Base-by-base conservation (phyloP, 2,888 invertebrate genomes). In the Conops quadrifasciatus region DNA sequence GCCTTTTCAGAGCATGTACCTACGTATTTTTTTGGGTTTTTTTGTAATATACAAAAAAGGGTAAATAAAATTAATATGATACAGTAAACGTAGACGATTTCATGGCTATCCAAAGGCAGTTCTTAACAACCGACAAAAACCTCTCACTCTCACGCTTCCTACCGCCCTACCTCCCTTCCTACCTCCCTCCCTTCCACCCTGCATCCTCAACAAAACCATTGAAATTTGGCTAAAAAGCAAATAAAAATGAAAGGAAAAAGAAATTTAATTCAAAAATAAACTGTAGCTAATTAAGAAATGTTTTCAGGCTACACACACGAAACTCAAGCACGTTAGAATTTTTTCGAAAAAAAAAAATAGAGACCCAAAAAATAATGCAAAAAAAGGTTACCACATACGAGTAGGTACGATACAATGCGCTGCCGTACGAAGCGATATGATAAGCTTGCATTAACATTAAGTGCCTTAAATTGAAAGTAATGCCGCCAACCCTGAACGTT, bases 231-330 rank as follows among this genome's bases (percentile, higher is more conserved):
- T 15, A 58, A 28, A 58, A 28, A 28, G 15, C 24, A 58, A 58
- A 13, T 16, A 49, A 70, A 71, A 36, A 30, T 3, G n/a, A 51
- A 58, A n/a, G 36, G 58, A 65, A 51, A 49, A 67, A 68, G 73
- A 72, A 71, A 72, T 28, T 28, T 72, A 73, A 70, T 71, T 63
- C 49, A 47, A 60, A 71, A 62, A 71, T 26, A 64, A 59, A 71
- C 36, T 36, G 68, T n/a, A 51, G 62, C 68, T 68, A 68, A 68
- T 68, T 68, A 68, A 62, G 60, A 68, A 62, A 68, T 68, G 68
- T 51, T 68, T 62, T 62, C 60, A 28, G 68, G 68, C 68, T 62
- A 36, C 36, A 36, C 36, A 36, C 36, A 36, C 36, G 36, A 36
- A 36, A 36, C 36, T 36, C 36, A 36, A 36, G 5, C 36, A 9